Percentiles rank a stretch among this genome's conserved stretches.
Evolutionary conservation across 2,797 vertebrate genomes (phyloP).

Genomic region (Bradypodion ventrale): DNA sequence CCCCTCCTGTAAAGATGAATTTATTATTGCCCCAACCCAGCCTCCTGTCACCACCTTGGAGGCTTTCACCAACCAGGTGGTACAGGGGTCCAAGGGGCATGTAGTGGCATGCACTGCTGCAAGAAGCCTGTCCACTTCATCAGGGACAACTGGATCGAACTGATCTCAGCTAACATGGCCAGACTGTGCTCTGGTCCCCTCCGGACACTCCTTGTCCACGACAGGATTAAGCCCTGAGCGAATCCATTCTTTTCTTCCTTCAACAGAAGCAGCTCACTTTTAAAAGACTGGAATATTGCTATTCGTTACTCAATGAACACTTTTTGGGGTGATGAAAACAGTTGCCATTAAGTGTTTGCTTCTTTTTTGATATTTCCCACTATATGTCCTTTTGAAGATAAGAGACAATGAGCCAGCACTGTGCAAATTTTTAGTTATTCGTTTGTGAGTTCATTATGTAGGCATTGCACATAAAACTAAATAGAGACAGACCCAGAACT

Average conservation of each 20-base stretch:
- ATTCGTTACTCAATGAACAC: not conserved
- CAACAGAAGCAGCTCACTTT: not conserved
- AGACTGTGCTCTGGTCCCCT: too few species aligned
- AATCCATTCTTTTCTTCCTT: not conserved
- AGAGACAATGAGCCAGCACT: not conserved
- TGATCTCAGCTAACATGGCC: too few species aligned
- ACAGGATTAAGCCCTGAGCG: too few species aligned
- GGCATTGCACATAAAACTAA: constrained; percentile 5
- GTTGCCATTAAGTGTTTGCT: constrained; percentile 12
- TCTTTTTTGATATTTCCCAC: constrained; percentile 20
- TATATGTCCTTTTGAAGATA: not conserved
- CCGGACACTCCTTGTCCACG: too few species aligned
- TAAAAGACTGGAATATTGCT: not conserved
- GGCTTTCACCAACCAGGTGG: too few species aligned
- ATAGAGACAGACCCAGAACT: not conserved
- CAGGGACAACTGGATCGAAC: too few species aligned
- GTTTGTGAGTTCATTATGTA: constrained; percentile 14
- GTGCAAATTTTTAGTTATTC: constrained; percentile 23
- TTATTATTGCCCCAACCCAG: too few species aligned
- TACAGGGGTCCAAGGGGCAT: too few species aligned
- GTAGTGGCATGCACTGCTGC: too few species aligned
- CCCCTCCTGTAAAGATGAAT: too few species aligned
- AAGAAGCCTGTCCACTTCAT: too few species aligned
- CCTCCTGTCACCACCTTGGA: too few species aligned
- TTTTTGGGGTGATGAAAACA: not conserved